These are phyloP conservation scores for Formicarius rufipectus DNA, from an alignment of 2,113 vertebrate genomes.

Conservation along the genomic window DNA sequence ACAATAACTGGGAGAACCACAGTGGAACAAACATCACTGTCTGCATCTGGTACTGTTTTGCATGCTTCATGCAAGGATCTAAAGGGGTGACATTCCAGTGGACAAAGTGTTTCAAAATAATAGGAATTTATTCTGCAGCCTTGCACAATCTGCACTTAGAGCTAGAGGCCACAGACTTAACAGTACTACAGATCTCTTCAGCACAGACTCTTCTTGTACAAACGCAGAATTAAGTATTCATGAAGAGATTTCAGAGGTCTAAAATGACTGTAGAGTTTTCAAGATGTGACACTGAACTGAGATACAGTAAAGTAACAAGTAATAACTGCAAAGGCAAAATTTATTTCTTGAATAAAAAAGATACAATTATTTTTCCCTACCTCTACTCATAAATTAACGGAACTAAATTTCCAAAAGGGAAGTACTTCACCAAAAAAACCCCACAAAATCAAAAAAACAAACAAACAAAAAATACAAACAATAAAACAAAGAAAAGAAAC, in stretches of 20 bases:
- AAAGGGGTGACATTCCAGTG: constrained; percentile 36
- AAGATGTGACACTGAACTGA: constrained; percentile 38
- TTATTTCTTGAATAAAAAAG: not conserved
- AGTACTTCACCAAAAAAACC: not conserved
- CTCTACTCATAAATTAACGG: not conserved
- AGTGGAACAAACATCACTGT: constrained; percentile 11
- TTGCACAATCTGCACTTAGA: constrained; percentile 6
- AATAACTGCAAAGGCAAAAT: constrained; percentile 12
- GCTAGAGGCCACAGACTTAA: constrained; percentile 40
- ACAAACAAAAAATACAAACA: not conserved
- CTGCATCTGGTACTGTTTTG: not conserved
- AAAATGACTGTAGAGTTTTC: constrained; percentile 54
- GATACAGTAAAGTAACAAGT: constrained; percentile 16
- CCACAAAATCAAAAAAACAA: not conserved
- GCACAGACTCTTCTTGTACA: constrained; percentile 17
- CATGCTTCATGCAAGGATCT: not conserved
- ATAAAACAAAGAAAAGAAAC: not conserved
- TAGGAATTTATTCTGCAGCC: constrained; percentile 39
- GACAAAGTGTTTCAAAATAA: constrained; percentile 48
- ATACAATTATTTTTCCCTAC: not conserved
- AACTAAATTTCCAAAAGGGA: not conserved
- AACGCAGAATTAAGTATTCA: constrained; percentile 60
- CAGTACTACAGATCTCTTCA: constrained; percentile 5
- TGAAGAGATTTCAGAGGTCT: constrained; percentile 53
- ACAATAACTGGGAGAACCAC: not conserved